Evolutionary conservation across 1,140 invertebrate species (phyloP).

Genomic region (Rhizoglyphus robini): DNA sequence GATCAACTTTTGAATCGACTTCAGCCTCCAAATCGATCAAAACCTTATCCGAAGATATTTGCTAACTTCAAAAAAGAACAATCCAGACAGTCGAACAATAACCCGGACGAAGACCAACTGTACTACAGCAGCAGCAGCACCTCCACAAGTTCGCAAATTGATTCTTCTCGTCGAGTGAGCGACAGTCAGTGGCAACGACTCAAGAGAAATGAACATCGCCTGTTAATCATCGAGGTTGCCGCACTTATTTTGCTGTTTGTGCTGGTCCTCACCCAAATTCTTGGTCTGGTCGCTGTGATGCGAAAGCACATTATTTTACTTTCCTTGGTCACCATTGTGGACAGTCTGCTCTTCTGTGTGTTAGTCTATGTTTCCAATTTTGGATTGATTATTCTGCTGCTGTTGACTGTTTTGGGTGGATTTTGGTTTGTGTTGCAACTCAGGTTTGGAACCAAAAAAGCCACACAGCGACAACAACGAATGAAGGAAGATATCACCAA

Average conservation of each 20-base stretch:
- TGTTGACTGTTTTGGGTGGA: background rate
- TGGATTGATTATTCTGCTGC: background rate
- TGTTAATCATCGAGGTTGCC: background rate
- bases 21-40: background rate
- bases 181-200: background rate
- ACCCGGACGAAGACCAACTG: background rate
- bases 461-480: background rate
- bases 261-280: background rate
- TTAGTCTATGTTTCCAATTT: background rate
- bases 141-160: background rate
- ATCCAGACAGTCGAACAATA: background rate
- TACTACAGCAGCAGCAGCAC: conserved; percentile 5
- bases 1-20: background rate
- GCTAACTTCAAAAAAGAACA: background rate
- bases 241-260: conserved; percentile 4
- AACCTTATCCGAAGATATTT: conserved; percentile 14
- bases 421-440: conserved; percentile 1
- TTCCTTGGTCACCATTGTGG: background rate
- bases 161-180: background rate
- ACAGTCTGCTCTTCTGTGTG: background rate
- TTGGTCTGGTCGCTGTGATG: conserved; percentile 8
- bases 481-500: background rate
- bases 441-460: background rate
- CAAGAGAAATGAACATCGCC: conserved; percentile 2
- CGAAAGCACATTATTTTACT: background rate